Base-by-base conservation (phyloP, 2,888 invertebrate genomes). In the Dynastes grantii region DNA sequence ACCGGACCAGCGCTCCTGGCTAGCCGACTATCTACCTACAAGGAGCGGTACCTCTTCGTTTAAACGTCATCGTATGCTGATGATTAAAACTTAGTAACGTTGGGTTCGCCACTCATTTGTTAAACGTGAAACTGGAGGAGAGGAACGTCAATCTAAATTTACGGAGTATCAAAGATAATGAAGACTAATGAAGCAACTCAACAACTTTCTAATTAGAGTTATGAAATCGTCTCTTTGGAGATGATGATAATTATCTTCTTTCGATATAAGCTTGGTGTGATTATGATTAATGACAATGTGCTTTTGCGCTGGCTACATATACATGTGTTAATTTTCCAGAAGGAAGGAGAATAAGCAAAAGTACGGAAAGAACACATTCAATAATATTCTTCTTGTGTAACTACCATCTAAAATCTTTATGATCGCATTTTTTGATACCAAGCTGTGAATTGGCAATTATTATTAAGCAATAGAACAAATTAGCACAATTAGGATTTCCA, bases 191-290 rank as follows among this genome's bases (percentile, higher is more conserved):
- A 73, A 78, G 64, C 70, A 58, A 49, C 55, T 78, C 73, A 58
- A 78, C 73, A 65, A 78, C 73, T 73, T 78, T 73, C 75, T 78
- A 73, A 78, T 78, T 78, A 78, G 29, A 65, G n/a, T 64, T 78
- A 78, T 65, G 58, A 55, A 27, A 55, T 55, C 32, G 51, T 71
- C 32, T 37, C 29, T 22, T 16, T n/a, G 22, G 29, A 37, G 37
- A 40, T 58, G 55, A 55, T 58, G 73, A 73, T 55, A 61, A 58
- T 73, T 73, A 73, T 37, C 55, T 73, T 45, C 40, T 67, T 67
- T 45, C 45, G 45, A 40, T 45, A 40, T 37, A 16, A 37, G n/a
- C n/a, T 53, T 32, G 40, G 11, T 22, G 6, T 71, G 71, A 71
- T 22, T 22, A 16, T 73, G 73, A 73, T 73, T 61, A 55, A 67